Evolutionary conservation across 37 sponge, comb jelly and placozoan genomes (phyloP), one percentile per base, ranked within the genome.

Genomic region (Spongilla lacustris): DNA sequence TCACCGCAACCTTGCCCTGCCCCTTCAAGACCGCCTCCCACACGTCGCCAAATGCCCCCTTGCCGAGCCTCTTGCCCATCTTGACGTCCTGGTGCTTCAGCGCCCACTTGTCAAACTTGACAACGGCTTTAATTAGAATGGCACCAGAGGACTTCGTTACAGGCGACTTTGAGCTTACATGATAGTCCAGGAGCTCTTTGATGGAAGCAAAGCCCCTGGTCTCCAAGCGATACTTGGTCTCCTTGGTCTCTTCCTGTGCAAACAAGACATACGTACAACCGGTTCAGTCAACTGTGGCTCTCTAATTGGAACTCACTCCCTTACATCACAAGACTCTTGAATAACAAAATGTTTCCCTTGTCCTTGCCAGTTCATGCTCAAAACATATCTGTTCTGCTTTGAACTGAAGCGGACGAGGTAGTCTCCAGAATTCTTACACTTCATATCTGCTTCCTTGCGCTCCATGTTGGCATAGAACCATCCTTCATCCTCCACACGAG

Each of bases 1-100:
- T 98, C 21, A 97, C 80, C 1, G 98, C 98, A 11, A 97, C 96
- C 25, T 35, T 74, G 36, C n/a, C 17, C 6, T 41, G 41, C 6
- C 81, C 75, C 6, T 30, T 81, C 84, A 90, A 24, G 0, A 50
- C 67, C 0, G 92, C 98, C 74, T 86, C 93, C 68, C 58, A 96
- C 27, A 98, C 98, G 23, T 98, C 97, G 2, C 98, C 96, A 86
- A 98, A 98, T 12, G 91, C 84, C 1, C 98, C 98, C 74, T 91
- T 87, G 0, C 90, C 92, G 3, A 96, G 76, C 46, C 77, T 86
- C 67, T 69, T 81, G 23, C 86, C 87, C 14, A 86, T 68, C n/a
- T 77, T 49, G 33, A 91, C 36, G 36, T 86, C 86, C 2, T 17
- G n/a, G 21, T 87, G 88, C 0, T 35, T 70, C 2, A 94, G 49